A percentile compares a stretch with the other conserved stretches of the same genome.
phyloP scores from a whole-genome alignment of 2,888 invertebrate genomes.

The Odiellus spinosus region DNA sequence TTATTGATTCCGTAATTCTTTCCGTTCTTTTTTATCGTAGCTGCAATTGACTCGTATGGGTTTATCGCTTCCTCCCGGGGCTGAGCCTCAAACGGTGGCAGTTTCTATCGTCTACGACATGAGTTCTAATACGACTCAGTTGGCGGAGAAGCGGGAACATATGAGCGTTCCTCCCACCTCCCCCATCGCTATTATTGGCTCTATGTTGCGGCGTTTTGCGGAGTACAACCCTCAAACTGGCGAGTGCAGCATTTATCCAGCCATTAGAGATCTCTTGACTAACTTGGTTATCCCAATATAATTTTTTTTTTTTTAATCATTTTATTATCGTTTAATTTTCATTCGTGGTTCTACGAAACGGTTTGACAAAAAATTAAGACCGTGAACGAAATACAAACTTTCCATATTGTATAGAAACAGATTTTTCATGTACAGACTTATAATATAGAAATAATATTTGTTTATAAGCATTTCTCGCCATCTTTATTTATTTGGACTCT shows the following conservation, averaged over 20 bases:
- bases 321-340: background rate
- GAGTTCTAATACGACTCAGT: conserved; percentile 63
- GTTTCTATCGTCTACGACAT: conserved; percentile 82
- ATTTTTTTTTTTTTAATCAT: background rate
- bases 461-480: too few species aligned
- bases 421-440: too few species aligned
- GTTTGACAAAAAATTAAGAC: too few species aligned
- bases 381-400: too few species aligned
- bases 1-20: background rate
- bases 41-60: conserved; percentile 53
- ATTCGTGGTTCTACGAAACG: too few species aligned
- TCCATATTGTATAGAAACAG: too few species aligned
- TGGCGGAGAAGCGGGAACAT: conserved; percentile 49
- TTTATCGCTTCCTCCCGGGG: conserved; percentile 33
- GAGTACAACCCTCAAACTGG: conserved; percentile 30
- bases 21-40: conserved; percentile 31
- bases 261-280: conserved; percentile 68
- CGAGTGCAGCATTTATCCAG: conserved; percentile 81
- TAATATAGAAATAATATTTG: too few species aligned
- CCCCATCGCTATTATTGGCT: conserved; percentile 22
- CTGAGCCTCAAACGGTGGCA: conserved; percentile 56
- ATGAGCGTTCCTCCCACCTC: conserved; percentile 22
- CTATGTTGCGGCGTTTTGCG: conserved; percentile 27
- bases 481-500: too few species aligned
- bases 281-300: conserved; percentile 48